Base-by-base conservation (phyloP, 2,113 vertebrate genomes). In the Osmerus mordax region DNA sequence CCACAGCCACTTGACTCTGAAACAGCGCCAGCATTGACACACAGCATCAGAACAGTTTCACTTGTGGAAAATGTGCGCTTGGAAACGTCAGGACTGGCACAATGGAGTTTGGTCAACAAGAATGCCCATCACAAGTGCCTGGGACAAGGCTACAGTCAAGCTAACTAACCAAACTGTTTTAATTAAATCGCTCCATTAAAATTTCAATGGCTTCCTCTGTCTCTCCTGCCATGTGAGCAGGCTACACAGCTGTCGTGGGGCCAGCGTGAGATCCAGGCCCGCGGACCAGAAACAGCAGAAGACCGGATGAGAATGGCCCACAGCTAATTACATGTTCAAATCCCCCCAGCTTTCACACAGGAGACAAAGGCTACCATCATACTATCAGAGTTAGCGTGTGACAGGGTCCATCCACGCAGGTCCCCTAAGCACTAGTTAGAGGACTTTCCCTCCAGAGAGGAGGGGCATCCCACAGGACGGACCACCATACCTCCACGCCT, bases 161-260 rank as follows among this genome's bases (percentile, higher is more conserved):
- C 67, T 86, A 69, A 71, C 53, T 65, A 60, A 55, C 71, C 4
- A 63, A 72, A 76, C 77, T 62, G 77, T 77, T 36, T 83, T 72
- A 82, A 75, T 73, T 70, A 74, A 82, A 83, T 73, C 73, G 71
- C 47, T 69, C 82, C 79, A 86, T 87, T 84, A 88, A 89, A 77
- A 67, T 84, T 87, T 86, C 72, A 89, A 55, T 81, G 28, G 41
- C 76, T 78, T 68, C 75, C 74, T 74, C 77, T 69, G 71, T 77
- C 78, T 52, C 74, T 62, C 68, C 53, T 70, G 73, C 58, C 14
- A 63, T 12, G 63, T 77, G 78, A 71, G 67, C 70, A 41, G 69
- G n/a, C 28, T 51, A 54, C 59, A 64, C 82, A 86, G 87, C 84
- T 83, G 86, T 78, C 86, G 78, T 56, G 13, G 0, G 63, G 59